Conservation (phyloP, 1,140 invertebrate species). For the Trypoxylus dichotomus region DNA sequence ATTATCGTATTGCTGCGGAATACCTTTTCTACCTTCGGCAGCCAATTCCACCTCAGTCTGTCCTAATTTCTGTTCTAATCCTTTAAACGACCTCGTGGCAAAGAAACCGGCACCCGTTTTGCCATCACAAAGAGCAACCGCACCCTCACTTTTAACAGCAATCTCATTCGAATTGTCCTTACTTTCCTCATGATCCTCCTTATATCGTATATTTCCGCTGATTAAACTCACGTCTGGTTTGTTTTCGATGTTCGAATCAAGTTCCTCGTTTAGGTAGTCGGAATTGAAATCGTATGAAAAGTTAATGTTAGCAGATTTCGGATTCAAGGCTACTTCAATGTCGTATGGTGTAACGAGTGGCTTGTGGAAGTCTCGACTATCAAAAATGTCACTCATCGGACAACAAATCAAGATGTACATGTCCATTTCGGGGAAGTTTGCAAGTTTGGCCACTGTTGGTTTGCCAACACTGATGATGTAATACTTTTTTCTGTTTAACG, state of each 20-base stretch:
- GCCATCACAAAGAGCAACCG: conserved; percentile 49
- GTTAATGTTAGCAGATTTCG: conserved; percentile 41
- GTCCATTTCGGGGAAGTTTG: conserved; percentile 92
- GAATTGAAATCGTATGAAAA: conserved; percentile 57
- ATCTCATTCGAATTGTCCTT: conserved; percentile 44
- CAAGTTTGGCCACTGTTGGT: conserved; percentile 88
- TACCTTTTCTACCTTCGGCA: conserved; percentile 66
- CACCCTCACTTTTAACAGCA: conserved; percentile 48
- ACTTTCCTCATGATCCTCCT: conserved; percentile 48
- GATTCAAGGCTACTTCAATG: conserved; percentile 85
- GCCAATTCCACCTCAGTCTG: conserved; percentile 63
- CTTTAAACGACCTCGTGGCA: conserved; percentile 69
- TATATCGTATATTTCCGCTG: conserved; percentile 62
- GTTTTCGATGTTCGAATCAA: conserved; percentile 31
- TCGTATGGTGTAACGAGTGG: conserved; percentile 92
- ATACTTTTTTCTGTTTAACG: conserved; percentile 76
- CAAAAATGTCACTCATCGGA: conserved; percentile 82
- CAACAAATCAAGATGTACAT: conserved; percentile 89
- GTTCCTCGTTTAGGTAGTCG: conserved; percentile 48
- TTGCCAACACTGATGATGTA: conserved; percentile 93
- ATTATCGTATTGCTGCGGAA: conserved; percentile 58
- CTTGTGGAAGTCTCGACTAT: conserved; percentile 83
- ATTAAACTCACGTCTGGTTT: conserved; percentile 69
- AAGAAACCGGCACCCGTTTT: conserved; percentile 62
- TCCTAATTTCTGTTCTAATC: conserved; percentile 72